These are phyloP conservation scores for Hyles vespertilio DNA, from an alignment of 1,140 invertebrate species.

Conservation along the genomic window DNA sequence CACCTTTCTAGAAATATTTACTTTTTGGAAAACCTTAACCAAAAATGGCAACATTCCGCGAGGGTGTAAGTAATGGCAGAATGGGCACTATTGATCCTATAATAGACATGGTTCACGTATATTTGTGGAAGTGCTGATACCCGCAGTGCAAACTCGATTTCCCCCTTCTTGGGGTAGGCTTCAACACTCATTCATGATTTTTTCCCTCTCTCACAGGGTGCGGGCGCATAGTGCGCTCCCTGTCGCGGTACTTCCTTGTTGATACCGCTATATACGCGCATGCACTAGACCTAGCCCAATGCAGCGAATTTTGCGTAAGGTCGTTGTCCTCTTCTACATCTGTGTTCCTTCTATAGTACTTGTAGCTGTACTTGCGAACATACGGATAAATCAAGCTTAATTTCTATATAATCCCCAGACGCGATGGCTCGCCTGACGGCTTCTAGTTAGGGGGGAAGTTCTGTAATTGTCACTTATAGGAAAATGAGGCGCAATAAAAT, in stretches of 20 bases:
- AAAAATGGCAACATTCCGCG: no score
- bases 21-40: background rate
- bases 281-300: conserved; percentile 75
- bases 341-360: conserved; percentile 23
- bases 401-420: conserved; percentile 27
- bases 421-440: conserved; percentile 1
- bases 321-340: conserved; percentile 71
- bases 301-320: conserved; percentile 77
- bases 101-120: conserved; percentile 49
- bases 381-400: conserved; percentile 26
- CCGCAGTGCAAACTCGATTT: conserved; percentile 70
- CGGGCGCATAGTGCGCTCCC: conserved; percentile 50
- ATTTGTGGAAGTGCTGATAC: conserved; percentile 58
- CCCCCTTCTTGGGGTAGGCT: conserved; percentile 72
- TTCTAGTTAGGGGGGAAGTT: conserved; percentile 8
- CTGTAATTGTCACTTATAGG: conserved; percentile 32
- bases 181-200: conserved; percentile 72
- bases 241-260: conserved; percentile 62
- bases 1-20: background rate
- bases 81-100: conserved; percentile 55
- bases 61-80: background rate
- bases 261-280: conserved; percentile 63
- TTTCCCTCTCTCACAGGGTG: conserved; percentile 60
- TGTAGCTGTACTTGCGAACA: conserved; percentile 12
- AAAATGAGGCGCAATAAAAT: conserved; percentile 38